Conservation (phyloP, 2,113 vertebrate species). For the Hippolais icterina region DNA sequence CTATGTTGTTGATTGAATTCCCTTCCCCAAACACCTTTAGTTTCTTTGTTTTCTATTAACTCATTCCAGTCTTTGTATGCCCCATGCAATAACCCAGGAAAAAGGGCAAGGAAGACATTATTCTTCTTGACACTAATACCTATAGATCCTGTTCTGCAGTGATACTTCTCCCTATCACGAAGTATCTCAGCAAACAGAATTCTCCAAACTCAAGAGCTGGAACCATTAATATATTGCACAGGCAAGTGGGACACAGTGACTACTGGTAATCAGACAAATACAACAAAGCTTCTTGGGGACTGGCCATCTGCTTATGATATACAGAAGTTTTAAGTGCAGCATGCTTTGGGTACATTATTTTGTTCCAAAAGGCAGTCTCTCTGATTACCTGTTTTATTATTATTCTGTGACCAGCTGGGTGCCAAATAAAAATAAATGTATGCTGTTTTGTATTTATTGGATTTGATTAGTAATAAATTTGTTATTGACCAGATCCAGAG, state of each 20-base stretch:
- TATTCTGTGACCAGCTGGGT: conserved; percentile 25
- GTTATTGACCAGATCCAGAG: conserved; percentile 69
- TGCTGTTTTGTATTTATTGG: conserved; percentile 65
- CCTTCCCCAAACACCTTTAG: background rate
- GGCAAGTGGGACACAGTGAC: conserved; percentile 5
- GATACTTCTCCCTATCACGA: conserved; percentile 49
- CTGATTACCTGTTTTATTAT: conserved; percentile 24
- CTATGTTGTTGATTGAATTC: background rate
- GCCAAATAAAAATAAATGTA: conserved; percentile 70
- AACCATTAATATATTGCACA: conserved; percentile 47
- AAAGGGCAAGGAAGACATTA: conserved; percentile 73
- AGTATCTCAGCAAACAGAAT: conserved; percentile 54
- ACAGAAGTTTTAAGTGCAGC: background rate
- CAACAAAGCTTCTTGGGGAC: background rate
- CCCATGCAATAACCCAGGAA: conserved; percentile 64
- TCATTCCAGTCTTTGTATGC: conserved; percentile 61
- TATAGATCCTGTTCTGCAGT: conserved; percentile 54
- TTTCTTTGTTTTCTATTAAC: conserved; percentile 72
- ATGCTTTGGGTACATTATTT: background rate
- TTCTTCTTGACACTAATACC: conserved; percentile 76
- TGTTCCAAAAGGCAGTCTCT: background rate
- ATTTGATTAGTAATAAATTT: conserved; percentile 75
- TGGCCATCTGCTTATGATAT: background rate
- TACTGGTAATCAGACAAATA: conserved; percentile 3
- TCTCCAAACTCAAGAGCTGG: conserved; percentile 52